phyloP scores from a whole-genome alignment of 37 sponge, comb jelly and placozoan genomes.

The Crambe crambe region DNA sequence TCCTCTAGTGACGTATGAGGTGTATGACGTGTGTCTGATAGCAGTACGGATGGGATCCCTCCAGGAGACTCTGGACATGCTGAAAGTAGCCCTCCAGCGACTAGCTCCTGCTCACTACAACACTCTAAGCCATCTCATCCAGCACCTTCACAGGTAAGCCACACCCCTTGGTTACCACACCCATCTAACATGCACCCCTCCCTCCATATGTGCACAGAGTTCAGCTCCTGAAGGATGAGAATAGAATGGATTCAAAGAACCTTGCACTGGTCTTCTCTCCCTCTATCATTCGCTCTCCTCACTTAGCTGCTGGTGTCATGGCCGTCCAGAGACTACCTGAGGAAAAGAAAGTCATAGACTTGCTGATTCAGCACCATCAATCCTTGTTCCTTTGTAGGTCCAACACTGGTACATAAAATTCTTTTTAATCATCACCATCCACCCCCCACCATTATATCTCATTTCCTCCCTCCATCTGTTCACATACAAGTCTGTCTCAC shows the following conservation, averaged over 20 bases:
- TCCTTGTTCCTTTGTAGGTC: constrained; percentile 9
- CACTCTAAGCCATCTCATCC: constrained; percentile 73
- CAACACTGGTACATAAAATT: too few relatives aligned
- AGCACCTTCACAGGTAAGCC: constrained; percentile 77
- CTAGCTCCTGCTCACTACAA: constrained; percentile 85
- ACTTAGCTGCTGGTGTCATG: constrained; percentile 34
- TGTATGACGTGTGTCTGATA: constrained; percentile 78
- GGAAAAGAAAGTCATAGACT: constrained; percentile 66
- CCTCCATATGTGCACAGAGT: constrained; percentile 39
- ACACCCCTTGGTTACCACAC: neutral
- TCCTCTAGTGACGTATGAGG: constrained; percentile 86
- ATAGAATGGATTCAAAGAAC: constrained; percentile 85
- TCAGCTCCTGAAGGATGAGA: constrained; percentile 30
- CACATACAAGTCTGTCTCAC: too few relatives aligned
- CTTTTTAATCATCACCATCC: too few relatives aligned
- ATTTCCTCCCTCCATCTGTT: neutral
- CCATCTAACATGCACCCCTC: neutral
- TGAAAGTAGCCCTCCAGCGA: constrained; percentile 58
- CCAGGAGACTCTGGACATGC: constrained; percentile 63
- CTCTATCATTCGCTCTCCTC: constrained; percentile 75
- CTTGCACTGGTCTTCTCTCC: constrained; percentile 91
- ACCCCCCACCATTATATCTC: neutral
- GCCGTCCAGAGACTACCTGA: constrained; percentile 75
- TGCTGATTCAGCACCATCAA: constrained; percentile 51
- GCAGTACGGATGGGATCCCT: constrained; percentile 57